Percentiles rank a stretch among this genome's conserved stretches.
These are phyloP conservation scores for Ophion ellenae DNA, from an alignment of 2,888 invertebrate species.

Conservation along the genomic window DNA sequence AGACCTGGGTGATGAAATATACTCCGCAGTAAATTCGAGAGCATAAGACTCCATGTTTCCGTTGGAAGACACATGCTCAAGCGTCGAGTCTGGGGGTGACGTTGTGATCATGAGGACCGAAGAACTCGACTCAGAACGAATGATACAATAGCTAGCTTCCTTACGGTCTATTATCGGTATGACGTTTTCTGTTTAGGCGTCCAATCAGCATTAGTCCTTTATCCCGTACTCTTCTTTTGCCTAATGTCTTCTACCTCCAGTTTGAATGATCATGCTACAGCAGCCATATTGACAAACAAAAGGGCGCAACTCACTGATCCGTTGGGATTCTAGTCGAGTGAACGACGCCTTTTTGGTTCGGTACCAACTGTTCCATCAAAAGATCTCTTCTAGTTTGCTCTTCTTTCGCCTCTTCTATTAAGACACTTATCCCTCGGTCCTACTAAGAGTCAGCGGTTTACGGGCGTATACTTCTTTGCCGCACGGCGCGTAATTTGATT, in stretches of 20 bases:
- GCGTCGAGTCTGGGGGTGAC: background rate
- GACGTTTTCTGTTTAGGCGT: slow-evolving; percentile 57
- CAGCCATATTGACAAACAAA: slow-evolving; percentile 13
- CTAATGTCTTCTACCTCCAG: slow-evolving; percentile 9
- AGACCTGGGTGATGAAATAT: background rate
- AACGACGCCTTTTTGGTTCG: background rate
- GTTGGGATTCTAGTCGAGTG: background rate
- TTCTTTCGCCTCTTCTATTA: slow-evolving; percentile 40
- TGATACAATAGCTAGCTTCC: slow-evolving; percentile 49
- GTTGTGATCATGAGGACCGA: background rate
- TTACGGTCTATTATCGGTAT: slow-evolving; percentile 39
- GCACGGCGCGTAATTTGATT: slow-evolving; percentile 75
- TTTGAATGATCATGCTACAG: background rate
- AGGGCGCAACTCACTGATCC: background rate
- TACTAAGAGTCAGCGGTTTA: slow-evolving; percentile 68
- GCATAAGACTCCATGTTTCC: too few species aligned
- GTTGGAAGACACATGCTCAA: too few species aligned
- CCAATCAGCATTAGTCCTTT: slow-evolving; percentile 64
- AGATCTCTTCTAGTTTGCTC: slow-evolving; percentile 16
- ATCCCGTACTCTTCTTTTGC: slow-evolving; percentile 51
- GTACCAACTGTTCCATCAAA: background rate
- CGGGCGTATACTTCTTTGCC: slow-evolving; percentile 71
- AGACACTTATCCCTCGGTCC: slow-evolving; percentile 16
- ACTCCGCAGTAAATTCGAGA: background rate
- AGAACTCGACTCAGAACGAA: slow-evolving; percentile 3